These are phyloP conservation scores for Deilephila porcellus DNA, from an alignment of 2,888 invertebrate species.

Conservation along the genomic window DNA sequence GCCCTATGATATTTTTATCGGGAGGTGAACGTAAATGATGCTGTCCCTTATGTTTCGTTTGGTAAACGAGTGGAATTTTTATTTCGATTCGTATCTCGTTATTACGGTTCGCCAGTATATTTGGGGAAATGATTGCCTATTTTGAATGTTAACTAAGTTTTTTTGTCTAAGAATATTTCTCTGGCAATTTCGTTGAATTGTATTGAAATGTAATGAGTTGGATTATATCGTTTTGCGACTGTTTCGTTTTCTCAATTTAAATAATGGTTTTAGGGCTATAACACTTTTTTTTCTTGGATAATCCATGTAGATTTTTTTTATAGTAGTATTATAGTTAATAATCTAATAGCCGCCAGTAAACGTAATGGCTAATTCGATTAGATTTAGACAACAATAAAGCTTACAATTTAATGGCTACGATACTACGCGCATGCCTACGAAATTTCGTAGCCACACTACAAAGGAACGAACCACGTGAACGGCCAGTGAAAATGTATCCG, in stretches of 20 bases:
- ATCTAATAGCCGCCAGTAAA: too few relatives aligned
- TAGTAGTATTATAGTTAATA: background rate
- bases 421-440: background rate
- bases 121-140: constrained; percentile 43
- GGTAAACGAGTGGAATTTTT: constrained; percentile 55
- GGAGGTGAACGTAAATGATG: constrained; percentile 59
- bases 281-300: background rate
- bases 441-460: constrained; percentile 4
- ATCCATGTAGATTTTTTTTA: background rate
- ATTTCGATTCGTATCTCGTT: constrained; percentile 50
- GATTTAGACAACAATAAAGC: too few relatives aligned
- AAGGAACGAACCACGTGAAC: background rate
- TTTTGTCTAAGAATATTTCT: background rate
- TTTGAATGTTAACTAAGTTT: constrained; percentile 49
- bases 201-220: constrained; percentile 27
- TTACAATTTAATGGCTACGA: background rate
- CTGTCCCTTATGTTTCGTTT: constrained; percentile 57
- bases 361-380: too few relatives aligned
- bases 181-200: constrained; percentile 26
- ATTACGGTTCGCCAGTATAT: constrained; percentile 30
- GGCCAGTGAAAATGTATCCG: constrained; percentile 19
- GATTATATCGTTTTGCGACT: constrained; percentile 33
- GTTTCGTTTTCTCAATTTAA: constrained; percentile 50
- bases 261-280: background rate
- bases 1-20: constrained; percentile 64